phyloP scores from a whole-genome alignment of 2,797 vertebrate genomes.

The Benthosema pterotum region DNA sequence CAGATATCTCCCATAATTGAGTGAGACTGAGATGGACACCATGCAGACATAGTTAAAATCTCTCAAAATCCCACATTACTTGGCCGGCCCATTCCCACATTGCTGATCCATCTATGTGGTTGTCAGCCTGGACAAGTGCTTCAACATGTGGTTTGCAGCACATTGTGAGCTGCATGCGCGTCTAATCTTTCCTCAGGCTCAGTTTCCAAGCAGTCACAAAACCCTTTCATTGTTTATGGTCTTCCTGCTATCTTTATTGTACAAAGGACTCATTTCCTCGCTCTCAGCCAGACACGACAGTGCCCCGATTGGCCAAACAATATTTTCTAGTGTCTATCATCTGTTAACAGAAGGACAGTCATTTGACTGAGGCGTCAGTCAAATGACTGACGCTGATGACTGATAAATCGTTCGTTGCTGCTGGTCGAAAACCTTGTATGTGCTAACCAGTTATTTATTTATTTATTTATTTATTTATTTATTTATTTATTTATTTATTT shows the following conservation, averaged over 20 bases:
- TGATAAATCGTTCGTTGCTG: too few species aligned
- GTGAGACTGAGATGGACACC: conserved; percentile 34
- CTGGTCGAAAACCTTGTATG: too few species aligned
- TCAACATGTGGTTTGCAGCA: conserved; percentile 45
- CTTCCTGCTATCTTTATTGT: conserved; percentile 51
- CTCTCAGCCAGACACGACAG: conserved; percentile 35
- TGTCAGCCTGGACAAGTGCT: conserved; percentile 27
- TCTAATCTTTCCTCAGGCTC: conserved; percentile 41
- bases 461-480: too few species aligned
- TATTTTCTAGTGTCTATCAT: conserved; percentile 32
- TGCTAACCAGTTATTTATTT: too few species aligned
- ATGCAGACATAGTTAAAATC: conserved; percentile 43
- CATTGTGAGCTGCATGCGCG: conserved; percentile 37
- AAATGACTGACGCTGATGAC: too few species aligned
- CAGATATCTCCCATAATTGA: conserved; percentile 11
- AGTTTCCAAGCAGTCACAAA: conserved; percentile 44
- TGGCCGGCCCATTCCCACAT: conserved; percentile 41
- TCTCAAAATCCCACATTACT: conserved; percentile 21
- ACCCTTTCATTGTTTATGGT: conserved; percentile 43
- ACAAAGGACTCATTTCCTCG: conserved; percentile 55
- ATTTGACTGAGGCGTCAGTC: too few species aligned
- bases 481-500: too few species aligned
- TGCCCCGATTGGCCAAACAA: conserved; percentile 21
- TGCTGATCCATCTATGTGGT: conserved; percentile 37
- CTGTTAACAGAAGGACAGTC: conserved; percentile 40